phyloP scores from a whole-genome alignment of 2,888 invertebrate genomes.

The Scaptomyza caliginosa region DNA sequence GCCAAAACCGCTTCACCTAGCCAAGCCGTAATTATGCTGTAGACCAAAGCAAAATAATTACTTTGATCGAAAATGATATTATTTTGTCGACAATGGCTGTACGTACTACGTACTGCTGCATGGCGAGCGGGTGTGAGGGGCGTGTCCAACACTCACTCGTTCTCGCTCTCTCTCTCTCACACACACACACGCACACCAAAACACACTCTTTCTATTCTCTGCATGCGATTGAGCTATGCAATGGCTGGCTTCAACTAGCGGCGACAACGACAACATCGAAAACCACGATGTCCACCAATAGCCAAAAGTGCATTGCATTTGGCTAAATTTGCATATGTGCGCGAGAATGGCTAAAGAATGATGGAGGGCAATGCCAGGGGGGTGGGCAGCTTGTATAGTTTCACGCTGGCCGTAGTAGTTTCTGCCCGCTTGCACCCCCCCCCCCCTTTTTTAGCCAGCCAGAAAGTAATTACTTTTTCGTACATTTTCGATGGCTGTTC shows the following conservation, averaged over 20 bases:
- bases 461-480: slow-evolving; percentile 78
- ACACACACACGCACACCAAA: too few relatives aligned
- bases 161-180: background rate
- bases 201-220: slow-evolving; percentile 27
- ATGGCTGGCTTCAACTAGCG: slow-evolving; percentile 47
- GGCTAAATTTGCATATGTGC: slow-evolving; percentile 69
- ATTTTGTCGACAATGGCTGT: slow-evolving; percentile 68
- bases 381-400: slow-evolving; percentile 14
- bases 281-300: slow-evolving; percentile 67
- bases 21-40: slow-evolving; percentile 75
- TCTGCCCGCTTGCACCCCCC: slow-evolving; percentile 5
- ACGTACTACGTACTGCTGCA: background rate
- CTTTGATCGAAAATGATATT: slow-evolving; percentile 80
- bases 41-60: slow-evolving; percentile 80
- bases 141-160: slow-evolving; percentile 34
- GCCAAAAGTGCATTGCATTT: slow-evolving; percentile 75
- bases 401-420: slow-evolving; percentile 19
- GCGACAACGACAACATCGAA: slow-evolving; percentile 19
- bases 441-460: slow-evolving; percentile 27
- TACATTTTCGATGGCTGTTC: slow-evolving; percentile 72
- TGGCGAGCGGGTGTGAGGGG: slow-evolving; percentile 41
- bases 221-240: slow-evolving; percentile 72
- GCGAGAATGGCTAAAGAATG: slow-evolving; percentile 21
- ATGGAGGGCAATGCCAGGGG: background rate
- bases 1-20: background rate